Evolutionary conservation across 2,888 invertebrate genomes (phyloP).

Genomic region (Norana najaformis): DNA sequence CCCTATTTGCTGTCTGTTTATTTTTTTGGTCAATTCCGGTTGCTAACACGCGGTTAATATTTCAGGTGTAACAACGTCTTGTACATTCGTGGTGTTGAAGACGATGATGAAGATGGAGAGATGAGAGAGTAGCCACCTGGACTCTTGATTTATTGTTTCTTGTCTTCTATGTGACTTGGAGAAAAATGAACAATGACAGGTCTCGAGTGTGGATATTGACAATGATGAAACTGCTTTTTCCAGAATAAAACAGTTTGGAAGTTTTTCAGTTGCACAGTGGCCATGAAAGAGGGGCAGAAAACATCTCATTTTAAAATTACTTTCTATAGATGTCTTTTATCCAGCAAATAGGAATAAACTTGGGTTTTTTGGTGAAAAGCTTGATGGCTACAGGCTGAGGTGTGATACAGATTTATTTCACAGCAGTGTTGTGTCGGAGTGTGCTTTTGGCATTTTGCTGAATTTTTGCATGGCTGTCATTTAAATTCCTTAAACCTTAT

Average conservation of each 20-base stretch:
- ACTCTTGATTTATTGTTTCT: conserved; percentile 14
- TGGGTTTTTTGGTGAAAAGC: background rate
- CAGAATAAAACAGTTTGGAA: background rate
- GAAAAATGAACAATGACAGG: too few relatives aligned
- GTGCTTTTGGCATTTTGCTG: too few relatives aligned
- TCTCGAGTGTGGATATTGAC: conserved; percentile 5
- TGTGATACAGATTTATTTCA: background rate
- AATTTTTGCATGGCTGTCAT: too few relatives aligned
- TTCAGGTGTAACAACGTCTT: conserved; percentile 84
- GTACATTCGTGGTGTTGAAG: conserved; percentile 90
- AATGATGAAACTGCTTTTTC: background rate
- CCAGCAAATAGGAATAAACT: background rate
- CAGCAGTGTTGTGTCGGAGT: too few relatives aligned
- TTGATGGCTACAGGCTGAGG: background rate
- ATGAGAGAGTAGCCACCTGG: conserved; percentile 72
- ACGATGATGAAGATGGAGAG: conserved; percentile 90
- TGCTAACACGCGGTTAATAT: background rate
- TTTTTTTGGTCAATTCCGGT: background rate
- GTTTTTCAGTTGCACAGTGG: background rate
- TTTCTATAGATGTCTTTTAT: background rate
- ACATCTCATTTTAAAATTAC: background rate
- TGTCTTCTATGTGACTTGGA: background rate
- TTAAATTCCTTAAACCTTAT: too few relatives aligned
- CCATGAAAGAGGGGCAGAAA: background rate
- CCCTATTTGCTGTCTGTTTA: background rate